Percentiles rank a stretch among this genome's conserved stretches.
phyloP scores from a whole-genome alignment of 2,797 vertebrate genomes.

The Allenopithecus nigroviridis region DNA sequence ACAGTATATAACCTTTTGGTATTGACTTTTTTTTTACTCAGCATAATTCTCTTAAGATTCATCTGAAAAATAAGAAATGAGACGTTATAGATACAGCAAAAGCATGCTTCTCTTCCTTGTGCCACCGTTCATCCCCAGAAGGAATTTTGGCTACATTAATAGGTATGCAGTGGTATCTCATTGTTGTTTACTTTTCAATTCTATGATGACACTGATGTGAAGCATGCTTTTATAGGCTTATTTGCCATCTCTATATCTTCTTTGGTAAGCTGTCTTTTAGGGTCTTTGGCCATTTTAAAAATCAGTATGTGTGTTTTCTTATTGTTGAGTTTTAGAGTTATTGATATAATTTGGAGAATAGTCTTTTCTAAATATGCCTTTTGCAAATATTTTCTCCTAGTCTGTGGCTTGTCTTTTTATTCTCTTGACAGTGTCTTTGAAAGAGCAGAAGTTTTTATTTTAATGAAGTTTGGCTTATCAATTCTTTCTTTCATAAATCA shows the following conservation, averaged over 20 bases:
- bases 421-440: not conserved
- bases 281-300: not conserved
- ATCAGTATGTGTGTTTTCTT: not conserved
- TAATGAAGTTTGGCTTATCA: not conserved
- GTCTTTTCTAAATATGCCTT: not conserved
- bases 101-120: too few relatives aligned
- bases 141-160: not conserved
- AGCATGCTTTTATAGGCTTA: not conserved
- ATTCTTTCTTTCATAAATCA: not conserved
- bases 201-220: not conserved
- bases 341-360: not conserved
- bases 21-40: too few relatives aligned
- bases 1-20: too few relatives aligned
- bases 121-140: too few relatives aligned
- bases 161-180: not conserved
- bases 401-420: not conserved
- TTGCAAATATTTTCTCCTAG: not conserved
- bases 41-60: too few relatives aligned
- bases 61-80: too few relatives aligned
- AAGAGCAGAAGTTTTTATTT: not conserved
- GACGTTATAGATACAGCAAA: too few relatives aligned
- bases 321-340: not conserved
- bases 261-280: not conserved
- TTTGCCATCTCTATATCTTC: not conserved
- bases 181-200: not conserved